Evolutionary conservation across 2,797 vertebrate species (phyloP), one percentile per base, ranked within the genome.

Genomic region (Eupleurogrammus muticus): DNA sequence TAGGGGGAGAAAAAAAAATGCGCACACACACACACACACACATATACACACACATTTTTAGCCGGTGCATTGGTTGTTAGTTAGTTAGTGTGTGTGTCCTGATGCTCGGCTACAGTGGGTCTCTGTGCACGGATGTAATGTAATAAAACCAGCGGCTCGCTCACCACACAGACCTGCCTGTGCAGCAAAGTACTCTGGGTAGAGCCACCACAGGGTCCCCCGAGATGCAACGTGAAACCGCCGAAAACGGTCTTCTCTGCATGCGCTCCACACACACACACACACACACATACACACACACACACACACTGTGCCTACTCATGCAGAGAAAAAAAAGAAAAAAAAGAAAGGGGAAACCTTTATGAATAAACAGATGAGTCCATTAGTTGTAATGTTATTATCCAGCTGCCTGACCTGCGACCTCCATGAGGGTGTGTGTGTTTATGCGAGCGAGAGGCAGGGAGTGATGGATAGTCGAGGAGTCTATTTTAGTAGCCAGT

Each of bases 281-380:
- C 72, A 36, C 65, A 50, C 69, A 21, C 56, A 48, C 58, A 56
- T 70, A 46, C 61, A 32, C 67, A 28, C 64, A 63, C 57, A 38
- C 62, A 11, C 28, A 16, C 23, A 53, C 53, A 53, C 60, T 57
- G 36, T 70, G 65, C 72, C 69, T 73, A 61, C 73, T 63, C 80
- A 75, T 59, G 38, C 40, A 75, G 48, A 79, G 54, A 34, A 23
- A 56, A 70, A 40, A 34, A 65, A 75, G 48, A 79, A 51, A 34
- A 23, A 56, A 70, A 40, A 34, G 67, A 73, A 44, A 80, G 74
- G 58, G 71, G 73, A 83, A 77, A 81, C 68, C 70, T 90, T 79
- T 80, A 85, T 90, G 88, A 84, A 90, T 88, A 90, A 80, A 90
- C 90, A 89, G 81, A 89, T 85, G 81, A 90, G 66, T 82, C 85